These are phyloP conservation scores for Leuciscus idus DNA, from an alignment of 2,113 vertebrate genomes.

Conservation along the genomic window DNA sequence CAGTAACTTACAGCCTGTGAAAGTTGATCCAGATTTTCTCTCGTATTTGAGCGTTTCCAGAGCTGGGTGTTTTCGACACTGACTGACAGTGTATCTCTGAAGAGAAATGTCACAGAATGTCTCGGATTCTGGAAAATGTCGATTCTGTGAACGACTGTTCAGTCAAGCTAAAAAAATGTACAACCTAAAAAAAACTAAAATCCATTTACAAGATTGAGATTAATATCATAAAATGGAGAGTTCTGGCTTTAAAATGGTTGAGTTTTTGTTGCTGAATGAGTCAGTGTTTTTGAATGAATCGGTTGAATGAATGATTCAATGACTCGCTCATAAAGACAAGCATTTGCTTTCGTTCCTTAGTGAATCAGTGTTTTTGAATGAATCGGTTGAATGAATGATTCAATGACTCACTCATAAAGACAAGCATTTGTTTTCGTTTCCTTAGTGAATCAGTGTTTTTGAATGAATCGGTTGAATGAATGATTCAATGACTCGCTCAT, in stretches of 20 bases:
- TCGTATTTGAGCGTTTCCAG: not conserved
- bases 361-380: too few species aligned
- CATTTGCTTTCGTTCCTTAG: too few species aligned
- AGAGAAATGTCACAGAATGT: constrained; percentile 70
- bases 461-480: not conserved
- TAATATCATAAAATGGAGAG: not conserved
- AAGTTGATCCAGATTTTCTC: not conserved
- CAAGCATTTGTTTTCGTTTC: too few species aligned
- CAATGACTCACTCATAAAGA: too few species aligned
- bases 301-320: not conserved
- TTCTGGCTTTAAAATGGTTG: not conserved
- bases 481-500: not conserved
- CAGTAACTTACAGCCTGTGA: not conserved
- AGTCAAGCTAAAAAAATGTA: too few species aligned
- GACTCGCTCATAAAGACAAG: too few species aligned
- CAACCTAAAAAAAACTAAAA: too few species aligned
- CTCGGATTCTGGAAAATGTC: constrained; percentile 68
- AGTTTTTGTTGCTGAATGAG: not conserved
- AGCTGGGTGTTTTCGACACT: not conserved
- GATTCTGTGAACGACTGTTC: not conserved
- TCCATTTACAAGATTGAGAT: not conserved
- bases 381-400: too few species aligned
- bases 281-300: too few species aligned
- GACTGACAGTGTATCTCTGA: not conserved
- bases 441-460: not conserved